Evolutionary conservation across 2,888 invertebrate genomes (phyloP), one percentile per base, ranked within the genome.

Genomic region (Ophioninae sp.): DNA sequence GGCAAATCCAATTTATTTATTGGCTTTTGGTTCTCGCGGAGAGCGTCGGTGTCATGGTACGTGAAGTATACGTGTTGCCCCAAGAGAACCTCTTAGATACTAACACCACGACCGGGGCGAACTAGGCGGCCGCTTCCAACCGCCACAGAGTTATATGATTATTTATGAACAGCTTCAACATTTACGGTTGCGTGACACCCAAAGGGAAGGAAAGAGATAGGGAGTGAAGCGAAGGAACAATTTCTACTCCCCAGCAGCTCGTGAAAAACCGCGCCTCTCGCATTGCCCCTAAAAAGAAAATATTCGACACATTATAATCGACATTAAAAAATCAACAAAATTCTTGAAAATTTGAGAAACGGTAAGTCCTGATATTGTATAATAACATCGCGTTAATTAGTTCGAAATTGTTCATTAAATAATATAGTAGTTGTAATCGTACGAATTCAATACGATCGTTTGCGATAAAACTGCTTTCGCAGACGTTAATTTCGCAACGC

Each of bases 1-100:
- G 88, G 88, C 88, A 91, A 91, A 92, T 92, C 92, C 92, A 92
- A 92, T 92, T 92, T 92, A 91, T 92, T 92, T 91, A 92, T 92
- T 92, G 91, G 92, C 92, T 92, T 91, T 91, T 89, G 86, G 87
- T 85, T 86, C 85, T 30, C 79, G 74, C 85, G 64, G 76, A 81
- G 84, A 82, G 81, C 81, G 83, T 79, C 80, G 73, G 83, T 85
- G 85, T 85, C 80, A 83, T 79, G 41, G 6, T 44, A 6, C 44
- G 62, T 6, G 37, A 30, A 0, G 30, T 23, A 13, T 21, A 21
- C 65, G 73, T 69, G 57, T 72, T 76, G 70, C 17, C 41, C 70
- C 75, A 10, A 61, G 17, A 39, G 83, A 41, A 74, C 70, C 73
- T 59, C 65, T 21, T 62, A 61, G 44, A 44, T 37, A 59, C 67